Percentiles rank a stretch among this genome's conserved stretches.
phyloP scores from a whole-genome alignment of 2,888 invertebrate species.

The Gibbula magus region DNA sequence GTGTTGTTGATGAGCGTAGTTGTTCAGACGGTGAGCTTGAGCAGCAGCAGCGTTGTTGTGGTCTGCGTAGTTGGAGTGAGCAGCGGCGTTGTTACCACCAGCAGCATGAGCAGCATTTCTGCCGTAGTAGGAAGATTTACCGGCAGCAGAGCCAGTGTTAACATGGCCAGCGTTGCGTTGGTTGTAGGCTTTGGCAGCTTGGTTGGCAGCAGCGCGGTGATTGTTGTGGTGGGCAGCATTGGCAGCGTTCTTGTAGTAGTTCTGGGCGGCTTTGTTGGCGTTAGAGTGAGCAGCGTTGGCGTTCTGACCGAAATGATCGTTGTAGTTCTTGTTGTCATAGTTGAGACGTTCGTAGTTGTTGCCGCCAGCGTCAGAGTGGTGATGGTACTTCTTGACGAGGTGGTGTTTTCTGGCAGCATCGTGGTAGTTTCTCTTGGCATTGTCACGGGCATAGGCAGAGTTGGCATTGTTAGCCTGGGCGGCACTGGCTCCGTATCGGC shows the following conservation, averaged over 20 bases:
- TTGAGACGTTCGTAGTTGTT: neutral
- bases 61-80: neutral
- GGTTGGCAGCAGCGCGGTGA: neutral
- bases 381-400: neutral
- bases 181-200: neutral
- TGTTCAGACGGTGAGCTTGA: neutral
- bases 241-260: constrained; percentile 3
- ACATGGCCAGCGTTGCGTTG: neutral
- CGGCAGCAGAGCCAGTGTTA: neutral
- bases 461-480: neutral
- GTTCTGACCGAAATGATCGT: neutral
- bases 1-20: neutral
- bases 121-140: neutral
- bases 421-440: neutral
- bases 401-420: constrained; percentile 4
- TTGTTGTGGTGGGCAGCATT: neutral
- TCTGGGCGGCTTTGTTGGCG: neutral
- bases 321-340: constrained; percentile 18
- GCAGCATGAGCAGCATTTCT: neutral
- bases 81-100: neutral
- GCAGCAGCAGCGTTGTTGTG: neutral
- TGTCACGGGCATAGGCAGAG: neutral
- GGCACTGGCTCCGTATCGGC: neutral
- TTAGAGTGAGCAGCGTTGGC: neutral
- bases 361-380: neutral